Conservation (phyloP, 1,140 invertebrate species). For the Drosophila varians region DNA sequence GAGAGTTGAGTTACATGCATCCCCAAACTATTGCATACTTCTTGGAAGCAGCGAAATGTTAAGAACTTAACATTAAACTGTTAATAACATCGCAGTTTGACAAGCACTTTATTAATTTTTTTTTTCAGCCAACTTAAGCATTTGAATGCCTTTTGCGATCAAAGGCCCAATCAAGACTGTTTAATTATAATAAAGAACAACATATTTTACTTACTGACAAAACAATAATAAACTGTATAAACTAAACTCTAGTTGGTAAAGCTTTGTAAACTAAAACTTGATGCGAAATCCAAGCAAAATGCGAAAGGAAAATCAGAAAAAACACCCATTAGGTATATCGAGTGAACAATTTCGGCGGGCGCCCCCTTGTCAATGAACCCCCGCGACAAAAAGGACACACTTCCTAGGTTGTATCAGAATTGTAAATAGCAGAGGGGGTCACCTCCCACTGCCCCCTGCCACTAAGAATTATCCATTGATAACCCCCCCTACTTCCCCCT, state of each 20-base stretch:
- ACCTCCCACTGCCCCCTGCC: not conserved
- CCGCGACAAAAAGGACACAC: conserved; percentile 40
- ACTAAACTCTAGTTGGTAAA: conserved; percentile 44
- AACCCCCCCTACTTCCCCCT: not conserved
- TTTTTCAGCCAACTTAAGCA: conserved; percentile 31
- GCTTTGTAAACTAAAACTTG: conserved; percentile 62
- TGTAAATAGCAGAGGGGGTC: conserved; percentile 62
- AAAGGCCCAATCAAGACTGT: conserved; percentile 72
- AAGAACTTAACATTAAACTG: not conserved
- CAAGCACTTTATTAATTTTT: not conserved
- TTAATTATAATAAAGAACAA: conserved; percentile 51
- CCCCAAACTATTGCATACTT: conserved; percentile 21
- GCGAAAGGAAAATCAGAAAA: conserved; percentile 41
- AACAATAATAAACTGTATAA: conserved; percentile 65
- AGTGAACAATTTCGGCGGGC: conserved; percentile 68
- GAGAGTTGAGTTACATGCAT: not conserved
- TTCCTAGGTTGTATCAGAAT: conserved; percentile 70
- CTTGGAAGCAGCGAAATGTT: conserved; percentile 8
- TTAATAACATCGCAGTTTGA: not conserved
- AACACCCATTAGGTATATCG: conserved; percentile 79
- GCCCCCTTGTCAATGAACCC: conserved; percentile 47
- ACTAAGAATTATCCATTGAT: conserved; percentile 8
- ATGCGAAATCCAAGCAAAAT: conserved; percentile 27
- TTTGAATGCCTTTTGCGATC: conserved; percentile 59
- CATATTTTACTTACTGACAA: conserved; percentile 65